These are phyloP conservation scores for Marcusenius ussheri DNA, from an alignment of 2,113 vertebrate species.

Conservation along the genomic window DNA sequence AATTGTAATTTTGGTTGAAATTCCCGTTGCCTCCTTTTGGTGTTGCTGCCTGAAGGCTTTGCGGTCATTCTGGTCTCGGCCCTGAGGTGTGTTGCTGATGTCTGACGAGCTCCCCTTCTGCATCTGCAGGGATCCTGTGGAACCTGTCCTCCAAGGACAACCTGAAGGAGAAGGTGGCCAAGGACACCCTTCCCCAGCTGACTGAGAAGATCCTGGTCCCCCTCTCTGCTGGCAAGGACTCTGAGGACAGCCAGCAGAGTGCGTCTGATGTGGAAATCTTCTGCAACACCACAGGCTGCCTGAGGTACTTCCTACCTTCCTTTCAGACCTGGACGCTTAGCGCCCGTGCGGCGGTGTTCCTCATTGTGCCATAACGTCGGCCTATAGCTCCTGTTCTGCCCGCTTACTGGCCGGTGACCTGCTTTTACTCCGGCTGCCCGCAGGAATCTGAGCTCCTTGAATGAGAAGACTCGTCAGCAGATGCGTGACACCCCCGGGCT, in stretches of 20 bases:
- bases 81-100: background rate
- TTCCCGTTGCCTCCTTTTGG: background rate
- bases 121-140: constrained; percentile 81
- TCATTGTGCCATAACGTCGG: background rate
- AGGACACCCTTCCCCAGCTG: constrained; percentile 74
- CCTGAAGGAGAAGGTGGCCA: constrained; percentile 82
- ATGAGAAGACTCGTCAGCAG: constrained; percentile 80
- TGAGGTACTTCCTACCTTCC: constrained; percentile 67
- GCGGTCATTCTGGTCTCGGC: background rate
- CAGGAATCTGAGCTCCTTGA: constrained; percentile 91
- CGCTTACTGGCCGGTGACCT: background rate
- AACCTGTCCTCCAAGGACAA: constrained; percentile 92
- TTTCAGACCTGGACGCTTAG: background rate
- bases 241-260: constrained; percentile 58
- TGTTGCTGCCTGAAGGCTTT: background rate
- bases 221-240: constrained; percentile 59
- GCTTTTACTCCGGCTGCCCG: background rate
- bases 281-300: constrained; percentile 85
- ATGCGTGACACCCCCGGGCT: constrained; percentile 84
- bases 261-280: constrained; percentile 81
- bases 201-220: constrained; percentile 77
- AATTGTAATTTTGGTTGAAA: background rate
- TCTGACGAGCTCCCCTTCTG: background rate
- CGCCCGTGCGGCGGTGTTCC: background rate
- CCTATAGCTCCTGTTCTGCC: background rate